Percentiles rank a stretch among this genome's conserved stretches.
Conservation (phyloP, 2,113 vertebrate genomes). For the Halcyon malimbica region DNA sequence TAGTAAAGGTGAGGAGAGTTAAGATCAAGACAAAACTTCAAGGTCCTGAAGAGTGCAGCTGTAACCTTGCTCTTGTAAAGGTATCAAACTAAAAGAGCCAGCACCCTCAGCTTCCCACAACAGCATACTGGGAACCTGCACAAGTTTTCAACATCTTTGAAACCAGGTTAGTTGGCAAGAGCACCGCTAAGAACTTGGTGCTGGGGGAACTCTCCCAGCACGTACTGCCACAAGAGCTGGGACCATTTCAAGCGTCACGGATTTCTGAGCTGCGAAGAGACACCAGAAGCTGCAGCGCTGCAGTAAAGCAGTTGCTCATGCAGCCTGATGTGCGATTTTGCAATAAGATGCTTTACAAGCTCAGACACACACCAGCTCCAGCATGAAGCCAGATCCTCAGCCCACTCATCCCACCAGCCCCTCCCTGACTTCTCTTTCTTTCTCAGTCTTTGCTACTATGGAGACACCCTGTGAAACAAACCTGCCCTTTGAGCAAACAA, state of each 20-base stretch:
- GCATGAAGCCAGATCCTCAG: neutral
- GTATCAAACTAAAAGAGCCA: neutral
- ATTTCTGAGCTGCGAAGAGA: neutral
- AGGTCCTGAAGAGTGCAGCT: neutral
- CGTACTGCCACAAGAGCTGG: neutral
- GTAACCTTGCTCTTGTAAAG: neutral
- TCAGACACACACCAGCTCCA: neutral
- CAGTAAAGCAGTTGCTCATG: neutral
- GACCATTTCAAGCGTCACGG: rapidly evolving
- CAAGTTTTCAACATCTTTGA: neutral
- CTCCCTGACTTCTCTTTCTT: neutral
- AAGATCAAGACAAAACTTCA: neutral
- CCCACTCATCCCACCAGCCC: neutral
- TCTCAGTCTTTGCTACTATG: conserved; percentile 44
- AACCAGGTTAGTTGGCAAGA: neutral
- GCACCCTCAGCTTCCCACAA: rapidly evolving
- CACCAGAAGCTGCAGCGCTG: neutral
- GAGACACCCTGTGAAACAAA: conserved; percentile 62
- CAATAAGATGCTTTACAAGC: neutral
- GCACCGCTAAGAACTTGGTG: rapidly evolving
- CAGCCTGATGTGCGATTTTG: rapidly evolving
- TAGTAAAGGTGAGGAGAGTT: neutral
- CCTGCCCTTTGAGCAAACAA: conserved; percentile 56
- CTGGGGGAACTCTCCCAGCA: too few relatives aligned
- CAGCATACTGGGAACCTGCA: neutral